Evolutionary conservation across 2,888 invertebrate genomes (phyloP), one percentile per base, ranked within the genome.

Genomic region (Griposia aprilina): DNA sequence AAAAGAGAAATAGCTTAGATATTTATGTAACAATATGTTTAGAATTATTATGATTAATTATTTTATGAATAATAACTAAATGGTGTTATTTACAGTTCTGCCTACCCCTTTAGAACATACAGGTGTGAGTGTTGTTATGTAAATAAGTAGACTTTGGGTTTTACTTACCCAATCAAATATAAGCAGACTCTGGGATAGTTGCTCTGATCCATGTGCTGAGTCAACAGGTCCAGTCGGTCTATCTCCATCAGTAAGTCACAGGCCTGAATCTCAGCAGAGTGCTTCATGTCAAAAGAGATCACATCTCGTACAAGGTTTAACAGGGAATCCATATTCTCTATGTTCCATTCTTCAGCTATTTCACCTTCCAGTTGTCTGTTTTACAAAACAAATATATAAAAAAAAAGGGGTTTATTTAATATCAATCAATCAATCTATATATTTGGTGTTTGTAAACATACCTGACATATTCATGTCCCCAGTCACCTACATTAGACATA

Each of bases 391-490:
- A 20, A 26, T 50, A 13, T 23, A 36, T 55, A 55, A 48, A 41
- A n/a, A 26, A 79, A 8, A 7, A 60, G 6, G 7, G 7, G 2
- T 59, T 57, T 57, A 6, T 13, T n/a, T 26, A 20, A 7, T 20
- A 26, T 26, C 10, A 45, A n/a, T 83, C 80, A 62, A 55, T n/a
- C n/a, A n/a, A n/a, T n/a, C n/a, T 55, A 50, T 62, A 6, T 36
- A 66, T 26, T 45, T 36, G 23, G 26, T 67, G 62, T 63, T 72
- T 73, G 13, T 57, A 65, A 73, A 72, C 83, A 88, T 93, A 98
- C 98, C 98, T 98, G 74, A 99, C 99, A 97, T 99, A 99, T 97
- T 99, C 99, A 96, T 99, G 99, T 0, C 99, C 99, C 99, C 99
- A 99, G 91, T 99, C 99, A 11, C 99, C 99, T 85, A 99, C 98